phyloP scores from a whole-genome alignment of 1,140 invertebrate genomes.

The Hetaerina americana region DNA sequence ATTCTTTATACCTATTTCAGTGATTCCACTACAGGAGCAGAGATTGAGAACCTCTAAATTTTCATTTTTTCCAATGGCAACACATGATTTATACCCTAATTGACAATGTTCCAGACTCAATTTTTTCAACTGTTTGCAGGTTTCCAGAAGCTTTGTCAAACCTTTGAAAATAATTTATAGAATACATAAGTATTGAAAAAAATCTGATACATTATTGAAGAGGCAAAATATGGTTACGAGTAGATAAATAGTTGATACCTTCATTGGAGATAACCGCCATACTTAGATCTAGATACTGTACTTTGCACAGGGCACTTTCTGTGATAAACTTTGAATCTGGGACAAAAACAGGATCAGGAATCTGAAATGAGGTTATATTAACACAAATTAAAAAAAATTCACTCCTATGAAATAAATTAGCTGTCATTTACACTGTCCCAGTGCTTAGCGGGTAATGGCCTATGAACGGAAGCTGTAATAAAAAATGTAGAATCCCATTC shows the following conservation, averaged over 20 bases:
- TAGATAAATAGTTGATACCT: no score
- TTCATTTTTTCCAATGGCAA: slow-evolving; percentile 47
- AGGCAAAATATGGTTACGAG: no score
- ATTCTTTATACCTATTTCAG: slow-evolving; percentile 38
- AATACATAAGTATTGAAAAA: slow-evolving; percentile 1
- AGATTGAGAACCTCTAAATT: slow-evolving; percentile 59
- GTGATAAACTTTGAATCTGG: slow-evolving; percentile 12
- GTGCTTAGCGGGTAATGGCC: no score
- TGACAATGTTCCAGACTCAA: slow-evolving; percentile 66
- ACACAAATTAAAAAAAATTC: slow-evolving; percentile 16
- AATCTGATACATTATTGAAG: no score
- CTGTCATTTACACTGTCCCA: no score
- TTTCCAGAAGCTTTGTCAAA: slow-evolving; percentile 45
- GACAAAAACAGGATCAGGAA: slow-evolving; percentile 38
- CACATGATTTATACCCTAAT: slow-evolving; percentile 45
- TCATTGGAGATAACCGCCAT: slow-evolving; percentile 50
- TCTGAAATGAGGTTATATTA: slow-evolving; percentile 19
- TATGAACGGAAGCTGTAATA: no score
- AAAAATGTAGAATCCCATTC: no score
- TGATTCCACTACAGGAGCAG: slow-evolving; percentile 53
- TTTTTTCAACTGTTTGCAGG: slow-evolving; percentile 59
- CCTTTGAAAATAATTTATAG: slow-evolving; percentile 15
- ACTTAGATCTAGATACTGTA: slow-evolving; percentile 74
- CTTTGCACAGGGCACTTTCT: slow-evolving; percentile 25
- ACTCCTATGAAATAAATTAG: no score